A percentile compares a stretch with the other conserved stretches of the same genome.
Evolutionary conservation across 2,113 vertebrate species (phyloP).

Genomic region (Elanoides forficatus): DNA sequence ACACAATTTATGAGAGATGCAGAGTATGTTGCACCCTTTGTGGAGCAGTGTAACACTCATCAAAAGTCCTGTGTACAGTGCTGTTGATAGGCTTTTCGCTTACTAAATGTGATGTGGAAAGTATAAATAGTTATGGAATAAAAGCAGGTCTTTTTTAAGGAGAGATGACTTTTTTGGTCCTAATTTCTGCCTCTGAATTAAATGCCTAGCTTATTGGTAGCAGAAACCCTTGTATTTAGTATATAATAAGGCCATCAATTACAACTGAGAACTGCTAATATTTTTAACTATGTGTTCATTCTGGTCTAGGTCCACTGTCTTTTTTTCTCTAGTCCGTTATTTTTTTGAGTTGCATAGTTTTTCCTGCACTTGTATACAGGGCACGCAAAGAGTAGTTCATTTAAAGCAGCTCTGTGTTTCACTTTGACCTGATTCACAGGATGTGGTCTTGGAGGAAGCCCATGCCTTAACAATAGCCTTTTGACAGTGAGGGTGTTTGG

Average conservation of each 20-base stretch:
- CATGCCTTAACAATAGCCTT: conserved; percentile 68
- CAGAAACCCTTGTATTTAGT: not conserved
- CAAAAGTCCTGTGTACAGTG: not conserved
- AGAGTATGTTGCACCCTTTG: not conserved
- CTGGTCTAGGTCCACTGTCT: not conserved
- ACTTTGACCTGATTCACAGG: conserved; percentile 62
- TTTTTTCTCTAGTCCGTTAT: not conserved
- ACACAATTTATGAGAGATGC: not conserved
- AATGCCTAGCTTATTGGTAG: not conserved
- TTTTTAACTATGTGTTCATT: not conserved
- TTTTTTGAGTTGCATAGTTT: not conserved
- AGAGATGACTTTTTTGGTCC: not conserved
- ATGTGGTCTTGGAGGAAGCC: conserved; percentile 69
- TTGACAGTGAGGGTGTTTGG: conserved; percentile 53
- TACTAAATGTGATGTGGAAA: not conserved
- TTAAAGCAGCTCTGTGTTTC: conserved; percentile 32
- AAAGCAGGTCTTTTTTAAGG: not conserved
- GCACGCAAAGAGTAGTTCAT: not conserved
- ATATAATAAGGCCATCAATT: not conserved
- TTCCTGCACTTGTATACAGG: not conserved
- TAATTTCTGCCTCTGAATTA: not conserved
- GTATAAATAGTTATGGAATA: not conserved
- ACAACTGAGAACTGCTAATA: not conserved
- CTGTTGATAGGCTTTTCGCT: not conserved
- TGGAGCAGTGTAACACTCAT: not conserved